Percentiles rank a stretch among this genome's conserved stretches.
These are phyloP conservation scores for Vipera latastei DNA, from an alignment of 2,797 vertebrate genomes.

Conservation along the genomic window DNA sequence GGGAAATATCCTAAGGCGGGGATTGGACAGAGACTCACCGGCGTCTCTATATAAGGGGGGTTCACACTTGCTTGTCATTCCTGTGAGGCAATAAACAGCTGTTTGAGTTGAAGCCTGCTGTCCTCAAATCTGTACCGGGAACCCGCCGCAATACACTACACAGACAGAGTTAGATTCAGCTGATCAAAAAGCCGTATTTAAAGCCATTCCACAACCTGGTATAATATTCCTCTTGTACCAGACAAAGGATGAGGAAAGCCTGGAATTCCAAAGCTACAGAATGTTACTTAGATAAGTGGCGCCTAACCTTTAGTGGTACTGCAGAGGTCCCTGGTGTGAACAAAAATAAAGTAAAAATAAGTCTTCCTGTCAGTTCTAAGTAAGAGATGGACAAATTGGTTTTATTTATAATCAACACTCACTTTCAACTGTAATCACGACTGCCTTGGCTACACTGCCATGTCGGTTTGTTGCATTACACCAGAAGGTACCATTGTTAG, in stretches of 20 bases:
- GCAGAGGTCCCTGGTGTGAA: background rate
- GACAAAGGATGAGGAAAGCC: background rate
- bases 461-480: slow-evolving; percentile 64
- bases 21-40: too few relatives aligned
- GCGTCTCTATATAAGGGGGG: too few relatives aligned
- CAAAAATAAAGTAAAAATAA: background rate
- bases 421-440: slow-evolving; percentile 65
- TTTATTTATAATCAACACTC: slow-evolving; percentile 35
- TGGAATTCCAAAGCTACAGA: background rate
- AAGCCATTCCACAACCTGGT: background rate
- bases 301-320: background rate
- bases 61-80: too few relatives aligned
- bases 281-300: background rate
- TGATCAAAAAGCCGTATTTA: background rate
- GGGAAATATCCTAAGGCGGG: too few relatives aligned
- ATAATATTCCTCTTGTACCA: background rate
- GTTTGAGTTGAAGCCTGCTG: too few relatives aligned
- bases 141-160: too few relatives aligned
- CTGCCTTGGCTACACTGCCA: slow-evolving; percentile 46
- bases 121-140: too few relatives aligned
- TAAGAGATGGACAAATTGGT: background rate
- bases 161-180: background rate
- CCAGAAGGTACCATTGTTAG: slow-evolving; percentile 50
- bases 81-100: too few relatives aligned
- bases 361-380: background rate